Evolutionary conservation across 1,140 invertebrate species (phyloP), one percentile per base, ranked within the genome.

Genomic region (Drosophila nebulosa): DNA sequence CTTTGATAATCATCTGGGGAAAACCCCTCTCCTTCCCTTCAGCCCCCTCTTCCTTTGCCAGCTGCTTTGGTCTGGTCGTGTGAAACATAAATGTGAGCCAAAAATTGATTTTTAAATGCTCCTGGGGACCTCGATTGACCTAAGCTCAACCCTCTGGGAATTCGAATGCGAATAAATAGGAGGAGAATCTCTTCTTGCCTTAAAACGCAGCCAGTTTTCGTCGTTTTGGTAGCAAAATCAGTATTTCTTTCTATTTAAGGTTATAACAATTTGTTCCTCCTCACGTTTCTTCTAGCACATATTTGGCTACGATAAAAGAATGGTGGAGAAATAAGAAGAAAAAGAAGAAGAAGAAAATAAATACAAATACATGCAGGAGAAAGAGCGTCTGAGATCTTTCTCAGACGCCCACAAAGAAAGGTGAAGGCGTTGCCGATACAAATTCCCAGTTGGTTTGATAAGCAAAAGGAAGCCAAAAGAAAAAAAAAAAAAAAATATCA

Each of bases 381-480:
- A 21, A 58, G 46, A 50, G 51, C 55, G 52, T 4, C n/a, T 42
- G 27, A 35, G 32, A 9, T 27, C 30, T 22, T 24, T 22, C 16
- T 72, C 56, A 61, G 14, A 74, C 74, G 78, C 79, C 78, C 74
- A 74, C 59, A 69, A 69, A 46, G 78, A 80, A 79, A 79, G 69
- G 61, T 61, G 46, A 73, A 77, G 65, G 69, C 69, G 65, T 69
- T 77, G 60, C 69, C 55, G 79, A 58, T 74, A 81, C 79, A 83
- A 83, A 83, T 74, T 79, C 59, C 80, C 76, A 79, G 79, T 65
- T 85, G 76, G 63, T 62, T 71, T 80, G 79, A 85, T 79, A 83
- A 46, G 39, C 39, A 46, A 46, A 21, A 69, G 78, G 79, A 85
- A 84, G 79, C 76, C n/a, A n/a, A n/a, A n/a, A n/a, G n/a, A 84